phyloP scores from a whole-genome alignment of 2,113 vertebrate genomes.

The Falco punctatus region DNA sequence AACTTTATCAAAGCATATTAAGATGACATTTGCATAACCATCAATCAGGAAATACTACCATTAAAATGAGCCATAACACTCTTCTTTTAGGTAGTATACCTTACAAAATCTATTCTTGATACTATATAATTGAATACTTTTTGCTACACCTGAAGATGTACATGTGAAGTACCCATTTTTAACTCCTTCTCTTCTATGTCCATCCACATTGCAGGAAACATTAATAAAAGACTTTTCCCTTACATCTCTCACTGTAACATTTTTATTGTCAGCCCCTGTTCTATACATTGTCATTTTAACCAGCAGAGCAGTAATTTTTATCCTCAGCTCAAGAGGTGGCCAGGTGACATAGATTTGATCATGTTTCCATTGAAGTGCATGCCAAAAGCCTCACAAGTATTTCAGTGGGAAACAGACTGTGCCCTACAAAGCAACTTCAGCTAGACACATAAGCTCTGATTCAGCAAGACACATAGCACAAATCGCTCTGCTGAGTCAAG shows the following conservation, averaged over 20 bases:
- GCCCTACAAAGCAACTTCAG: constrained; percentile 2
- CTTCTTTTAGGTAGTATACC: not conserved
- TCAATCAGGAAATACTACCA: not conserved
- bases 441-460: not conserved
- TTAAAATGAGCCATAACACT: not conserved
- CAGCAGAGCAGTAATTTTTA: not conserved
- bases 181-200: not conserved
- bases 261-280: not conserved
- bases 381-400: not conserved
- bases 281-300: not conserved
- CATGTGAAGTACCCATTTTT: not conserved
- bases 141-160: not conserved
- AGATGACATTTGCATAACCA: not conserved
- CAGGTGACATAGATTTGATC: not conserved
- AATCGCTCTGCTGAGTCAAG: constrained; percentile 17
- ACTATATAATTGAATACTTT: not conserved
- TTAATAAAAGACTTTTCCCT: not conserved
- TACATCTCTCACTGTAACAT: not conserved
- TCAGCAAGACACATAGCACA: not conserved
- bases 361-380: not conserved
- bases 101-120: not conserved
- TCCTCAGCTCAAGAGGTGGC: not conserved
- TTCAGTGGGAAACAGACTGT: not conserved
- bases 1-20: not conserved
- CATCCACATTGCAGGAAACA: not conserved